Evolutionary conservation across 2,888 invertebrate genomes (phyloP).

Genomic region (Polylopha cassiicola): DNA sequence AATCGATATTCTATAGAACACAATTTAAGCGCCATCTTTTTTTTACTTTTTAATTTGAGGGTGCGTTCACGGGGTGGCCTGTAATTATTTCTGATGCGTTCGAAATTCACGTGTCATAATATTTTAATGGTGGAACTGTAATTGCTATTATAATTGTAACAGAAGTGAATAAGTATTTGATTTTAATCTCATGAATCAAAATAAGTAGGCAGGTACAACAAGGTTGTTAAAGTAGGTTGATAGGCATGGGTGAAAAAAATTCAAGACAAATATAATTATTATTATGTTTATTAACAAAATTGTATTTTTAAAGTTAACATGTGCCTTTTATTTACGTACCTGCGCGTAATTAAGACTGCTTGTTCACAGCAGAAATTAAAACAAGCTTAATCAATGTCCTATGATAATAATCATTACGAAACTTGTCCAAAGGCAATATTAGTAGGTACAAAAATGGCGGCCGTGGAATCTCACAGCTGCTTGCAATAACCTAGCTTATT

Average conservation of each 20-base stretch:
- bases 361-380: too few relatives aligned
- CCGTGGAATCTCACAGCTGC: slow-evolving; percentile 59
- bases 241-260: too few relatives aligned
- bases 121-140: slow-evolving; percentile 35
- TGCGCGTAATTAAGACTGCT: too few relatives aligned
- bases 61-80: slow-evolving; percentile 39
- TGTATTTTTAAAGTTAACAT: too few relatives aligned
- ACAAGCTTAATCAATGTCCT: slow-evolving; percentile 57
- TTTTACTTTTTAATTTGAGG: slow-evolving; percentile 40
- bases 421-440: slow-evolving; percentile 31
- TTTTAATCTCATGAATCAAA: background rate
- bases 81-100: slow-evolving; percentile 58
- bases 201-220: too few relatives aligned
- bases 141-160: slow-evolving; percentile 3
- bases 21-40: slow-evolving; percentile 44
- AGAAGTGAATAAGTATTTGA: background rate
- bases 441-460: slow-evolving; percentile 52
- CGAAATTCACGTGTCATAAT: slow-evolving; percentile 60
- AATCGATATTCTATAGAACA: slow-evolving; percentile 70
- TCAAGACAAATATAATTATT: too few relatives aligned
- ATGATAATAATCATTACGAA: slow-evolving; percentile 54
- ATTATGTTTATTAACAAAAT: too few relatives aligned
- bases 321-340: too few relatives aligned
- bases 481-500: slow-evolving; percentile 52
- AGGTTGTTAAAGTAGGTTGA: too few relatives aligned